These are phyloP conservation scores for Oppia nitens DNA, from an alignment of 1,140 invertebrate genomes.

Conservation along the genomic window DNA sequence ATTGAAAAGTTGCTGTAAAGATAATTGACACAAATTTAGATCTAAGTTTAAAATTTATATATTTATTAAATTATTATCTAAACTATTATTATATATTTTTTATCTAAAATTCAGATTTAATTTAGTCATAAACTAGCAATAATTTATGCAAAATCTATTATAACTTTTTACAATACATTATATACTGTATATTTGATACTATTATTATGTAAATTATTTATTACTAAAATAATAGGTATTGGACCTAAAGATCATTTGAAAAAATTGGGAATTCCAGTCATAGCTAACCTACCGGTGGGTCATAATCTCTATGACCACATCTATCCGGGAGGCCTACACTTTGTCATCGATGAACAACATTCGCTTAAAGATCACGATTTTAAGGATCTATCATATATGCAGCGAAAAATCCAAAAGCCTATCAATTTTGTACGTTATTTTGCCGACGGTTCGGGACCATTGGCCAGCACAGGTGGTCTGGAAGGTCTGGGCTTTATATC, in stretches of 20 bases:
- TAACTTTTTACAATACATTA: too few species aligned
- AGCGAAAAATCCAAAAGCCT: background rate
- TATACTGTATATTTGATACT: too few species aligned
- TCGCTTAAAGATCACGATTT: background rate
- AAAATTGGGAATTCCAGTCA: slow-evolving; percentile 25
- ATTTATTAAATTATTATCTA: too few species aligned
- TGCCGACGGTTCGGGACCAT: slow-evolving; percentile 46
- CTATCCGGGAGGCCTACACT: slow-evolving; percentile 16
- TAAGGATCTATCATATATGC: slow-evolving; percentile 8
- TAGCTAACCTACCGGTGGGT: slow-evolving; percentile 31
- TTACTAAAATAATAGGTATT: slow-evolving; percentile 40
- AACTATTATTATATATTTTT: too few species aligned
- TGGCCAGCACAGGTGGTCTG: slow-evolving; percentile 61
- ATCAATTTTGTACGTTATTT: slow-evolving; percentile 10
- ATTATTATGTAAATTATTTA: too few species aligned
- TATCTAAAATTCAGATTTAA: too few species aligned
- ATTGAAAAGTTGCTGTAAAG: too few species aligned
- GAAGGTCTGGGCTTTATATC: slow-evolving; percentile 68
- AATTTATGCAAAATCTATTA: too few species aligned
- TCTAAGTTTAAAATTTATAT: too few species aligned
- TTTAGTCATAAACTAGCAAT: too few species aligned
- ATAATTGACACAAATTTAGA: too few species aligned
- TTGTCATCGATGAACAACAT: slow-evolving; percentile 4
- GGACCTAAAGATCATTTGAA: slow-evolving; percentile 39
- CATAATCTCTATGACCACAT: slow-evolving; percentile 32